Conservation (phyloP, 2,113 vertebrate species). For the Dicentrarchus labrax region DNA sequence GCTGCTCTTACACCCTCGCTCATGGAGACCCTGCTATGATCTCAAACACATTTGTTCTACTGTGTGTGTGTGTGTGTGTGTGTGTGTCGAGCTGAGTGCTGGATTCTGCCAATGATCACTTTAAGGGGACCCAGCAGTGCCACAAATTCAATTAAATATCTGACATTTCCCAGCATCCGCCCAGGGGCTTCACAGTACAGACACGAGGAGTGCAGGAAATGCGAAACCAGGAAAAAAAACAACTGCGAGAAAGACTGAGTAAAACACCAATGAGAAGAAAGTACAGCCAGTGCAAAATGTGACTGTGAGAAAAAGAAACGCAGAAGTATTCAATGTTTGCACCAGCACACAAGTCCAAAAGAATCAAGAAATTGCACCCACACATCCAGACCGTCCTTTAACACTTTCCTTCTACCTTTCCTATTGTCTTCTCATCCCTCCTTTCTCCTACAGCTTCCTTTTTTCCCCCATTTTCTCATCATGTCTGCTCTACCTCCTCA, state of each 20-base stretch:
- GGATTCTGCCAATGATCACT: slow-evolving; percentile 32
- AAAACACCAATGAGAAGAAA: background rate
- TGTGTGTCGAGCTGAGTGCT: background rate
- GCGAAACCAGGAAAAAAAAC: background rate
- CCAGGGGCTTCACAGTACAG: slow-evolving; percentile 11
- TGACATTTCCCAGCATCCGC: slow-evolving; percentile 50
- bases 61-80: slow-evolving; percentile 5
- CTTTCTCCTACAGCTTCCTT: background rate
- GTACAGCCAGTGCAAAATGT: background rate
- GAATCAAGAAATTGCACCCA: background rate
- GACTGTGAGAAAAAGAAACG: background rate
- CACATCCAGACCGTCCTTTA: background rate
- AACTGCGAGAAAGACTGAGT: background rate
- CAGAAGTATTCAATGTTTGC: slow-evolving; percentile 7
- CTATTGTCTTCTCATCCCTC: background rate
- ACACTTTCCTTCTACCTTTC: background rate
- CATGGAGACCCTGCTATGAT: no score
- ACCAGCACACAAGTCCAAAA: background rate
- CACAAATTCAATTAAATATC: slow-evolving; percentile 70
- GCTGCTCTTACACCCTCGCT: no score
- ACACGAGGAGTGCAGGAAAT: background rate
- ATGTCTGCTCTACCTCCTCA: background rate
- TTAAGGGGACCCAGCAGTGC: slow-evolving; percentile 48
- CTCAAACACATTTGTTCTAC: no score
- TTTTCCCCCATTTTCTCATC: background rate